phyloP scores from a whole-genome alignment of 1,140 invertebrate genomes.

The Oncopeltus fasciatus region DNA sequence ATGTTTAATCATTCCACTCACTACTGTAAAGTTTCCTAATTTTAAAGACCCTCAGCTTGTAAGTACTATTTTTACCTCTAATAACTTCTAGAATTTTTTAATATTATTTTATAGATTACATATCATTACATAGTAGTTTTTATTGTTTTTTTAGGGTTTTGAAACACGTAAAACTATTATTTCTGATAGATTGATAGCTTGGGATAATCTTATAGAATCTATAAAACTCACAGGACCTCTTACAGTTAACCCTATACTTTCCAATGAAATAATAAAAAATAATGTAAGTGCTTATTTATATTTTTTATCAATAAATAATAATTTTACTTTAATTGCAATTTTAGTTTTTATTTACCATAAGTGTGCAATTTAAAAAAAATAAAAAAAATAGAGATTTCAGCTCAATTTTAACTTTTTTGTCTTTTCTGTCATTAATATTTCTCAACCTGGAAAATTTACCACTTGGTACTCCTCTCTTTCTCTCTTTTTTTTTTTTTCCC shows the following conservation, averaged over 20 bases:
- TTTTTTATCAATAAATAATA: no score
- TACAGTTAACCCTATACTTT: conserved; percentile 49
- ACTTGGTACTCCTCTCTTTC: no score
- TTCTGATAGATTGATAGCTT: conserved; percentile 59
- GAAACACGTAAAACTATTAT: conserved; percentile 74
- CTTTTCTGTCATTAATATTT: no score
- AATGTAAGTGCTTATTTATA: conserved; percentile 28
- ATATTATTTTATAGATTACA: background rate
- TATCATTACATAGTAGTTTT: background rate
- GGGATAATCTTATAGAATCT: conserved; percentile 67
- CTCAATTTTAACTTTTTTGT: no score
- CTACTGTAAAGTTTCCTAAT: conserved; percentile 50
- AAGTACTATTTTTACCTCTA: conserved; percentile 24
- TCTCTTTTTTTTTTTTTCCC: no score
- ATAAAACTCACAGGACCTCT: conserved; percentile 49
- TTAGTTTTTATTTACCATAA: no score
- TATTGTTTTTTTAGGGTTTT: conserved; percentile 48
- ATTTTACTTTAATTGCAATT: no score
- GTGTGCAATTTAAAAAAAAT: no score
- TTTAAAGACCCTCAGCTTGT: conserved; percentile 63
- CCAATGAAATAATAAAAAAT: background rate
- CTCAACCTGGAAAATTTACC: no score
- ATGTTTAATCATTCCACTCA: conserved; percentile 54
- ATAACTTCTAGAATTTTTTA: background rate
- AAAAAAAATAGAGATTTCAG: no score